phyloP scores from a whole-genome alignment of 2,797 vertebrate species.

The Sebastes trivittatus region DNA sequence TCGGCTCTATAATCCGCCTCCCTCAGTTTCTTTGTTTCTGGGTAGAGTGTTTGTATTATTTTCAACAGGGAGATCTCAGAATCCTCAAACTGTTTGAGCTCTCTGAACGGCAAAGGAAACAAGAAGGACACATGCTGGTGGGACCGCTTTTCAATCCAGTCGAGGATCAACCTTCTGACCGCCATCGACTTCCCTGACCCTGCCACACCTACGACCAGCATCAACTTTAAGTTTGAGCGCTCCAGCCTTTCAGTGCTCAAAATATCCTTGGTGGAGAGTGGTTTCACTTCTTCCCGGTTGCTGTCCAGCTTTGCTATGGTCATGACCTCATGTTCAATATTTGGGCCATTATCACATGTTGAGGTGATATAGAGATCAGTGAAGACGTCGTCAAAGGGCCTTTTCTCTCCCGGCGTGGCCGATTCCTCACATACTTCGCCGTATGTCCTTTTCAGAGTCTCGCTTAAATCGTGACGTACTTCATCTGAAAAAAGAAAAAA shows the following conservation, averaged over 20 bases:
- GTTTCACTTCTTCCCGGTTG: constrained; percentile 6
- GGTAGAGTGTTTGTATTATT: constrained; percentile 76
- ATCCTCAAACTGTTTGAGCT: constrained; percentile 68
- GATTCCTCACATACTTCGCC: constrained; percentile 49
- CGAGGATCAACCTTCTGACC: constrained; percentile 74
- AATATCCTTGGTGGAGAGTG: constrained; percentile 48
- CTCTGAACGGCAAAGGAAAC: constrained; percentile 75
- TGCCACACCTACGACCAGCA: constrained; percentile 70
- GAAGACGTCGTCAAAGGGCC: constrained; percentile 62
- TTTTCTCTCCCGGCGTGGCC: constrained; percentile 37
- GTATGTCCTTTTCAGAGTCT: constrained; percentile 70
- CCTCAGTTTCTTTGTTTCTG: constrained; percentile 67
- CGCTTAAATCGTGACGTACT: constrained; percentile 70
- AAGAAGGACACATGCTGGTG: constrained; percentile 74
- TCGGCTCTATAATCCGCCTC: constrained; percentile 33
- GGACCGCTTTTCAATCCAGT: constrained; percentile 75
- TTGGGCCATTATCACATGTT: constrained; percentile 68
- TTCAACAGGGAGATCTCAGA: constrained; percentile 55
- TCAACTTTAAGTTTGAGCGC: not conserved
- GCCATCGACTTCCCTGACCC: constrained; percentile 81
- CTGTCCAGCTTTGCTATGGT: constrained; percentile 63
- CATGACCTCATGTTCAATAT: constrained; percentile 80
- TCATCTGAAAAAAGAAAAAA: constrained; percentile 71
- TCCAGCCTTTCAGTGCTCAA: constrained; percentile 22
- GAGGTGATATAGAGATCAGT: constrained; percentile 63